These are phyloP conservation scores for Pteropus alecto DNA, from an alignment of 2,113 vertebrate genomes.

Conservation along the genomic window DNA sequence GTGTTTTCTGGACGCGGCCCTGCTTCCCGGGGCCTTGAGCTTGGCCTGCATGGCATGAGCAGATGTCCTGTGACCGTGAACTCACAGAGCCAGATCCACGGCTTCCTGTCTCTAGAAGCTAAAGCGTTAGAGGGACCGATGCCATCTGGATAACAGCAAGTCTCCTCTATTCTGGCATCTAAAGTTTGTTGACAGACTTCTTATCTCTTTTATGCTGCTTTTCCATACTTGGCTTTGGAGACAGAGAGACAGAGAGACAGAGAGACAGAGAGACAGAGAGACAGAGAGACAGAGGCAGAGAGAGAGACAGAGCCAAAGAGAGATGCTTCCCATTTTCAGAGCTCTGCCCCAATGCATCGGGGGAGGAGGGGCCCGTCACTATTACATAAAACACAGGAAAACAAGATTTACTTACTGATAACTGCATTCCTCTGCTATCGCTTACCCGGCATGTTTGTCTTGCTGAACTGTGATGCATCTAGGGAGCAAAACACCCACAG, in stretches of 20 bases:
- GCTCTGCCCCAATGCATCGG: not conserved
- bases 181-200: not conserved
- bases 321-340: not conserved
- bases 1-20: not conserved
- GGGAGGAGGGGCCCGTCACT: not conserved
- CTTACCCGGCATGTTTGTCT: constrained; percentile 39
- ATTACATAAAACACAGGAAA: not conserved
- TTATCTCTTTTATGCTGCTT: not conserved
- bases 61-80: not conserved
- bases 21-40: no score
- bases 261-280: not conserved
- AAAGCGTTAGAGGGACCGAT: not conserved
- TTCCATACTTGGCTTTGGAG: not conserved
- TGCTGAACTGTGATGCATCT: not conserved
- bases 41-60: fast-evolving
- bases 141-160: not conserved
- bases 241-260: not conserved
- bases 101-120: not conserved
- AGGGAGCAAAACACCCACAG: not conserved
- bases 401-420: constrained; percentile 52
- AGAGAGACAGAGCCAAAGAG: no score
- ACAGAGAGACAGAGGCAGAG: no score
- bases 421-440: constrained; percentile 25
- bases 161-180: not conserved
- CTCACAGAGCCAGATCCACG: no score